Evolutionary conservation across 2,797 vertebrate genomes (phyloP).

Genomic region (Sphaeramia orbicularis): DNA sequence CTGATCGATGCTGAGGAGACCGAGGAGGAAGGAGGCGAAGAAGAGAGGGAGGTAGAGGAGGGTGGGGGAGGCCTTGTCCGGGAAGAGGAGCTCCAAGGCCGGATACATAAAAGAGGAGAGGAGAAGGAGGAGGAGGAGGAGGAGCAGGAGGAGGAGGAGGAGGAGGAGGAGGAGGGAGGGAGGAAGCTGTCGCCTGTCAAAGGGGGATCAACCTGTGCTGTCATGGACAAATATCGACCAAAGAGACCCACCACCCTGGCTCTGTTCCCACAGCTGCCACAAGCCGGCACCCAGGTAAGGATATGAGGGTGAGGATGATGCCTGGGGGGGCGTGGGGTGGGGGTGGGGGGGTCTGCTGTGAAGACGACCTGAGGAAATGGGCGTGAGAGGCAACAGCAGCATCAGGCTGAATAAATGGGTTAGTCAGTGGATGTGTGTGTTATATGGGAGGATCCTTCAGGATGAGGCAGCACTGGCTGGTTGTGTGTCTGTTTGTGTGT

Average conservation of each 20-base stretch:
- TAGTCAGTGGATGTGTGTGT: conserved; percentile 38
- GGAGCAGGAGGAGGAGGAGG: conserved; percentile 14
- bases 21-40: conserved; percentile 71
- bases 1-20: conserved; percentile 91
- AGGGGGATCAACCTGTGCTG: conserved; percentile 71
- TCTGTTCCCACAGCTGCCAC: conserved; percentile 91
- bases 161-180: conserved; percentile 51
- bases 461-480: conserved; percentile 54
- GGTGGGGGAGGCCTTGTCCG: conserved; percentile 77
- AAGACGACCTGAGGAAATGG: conserved; percentile 10
- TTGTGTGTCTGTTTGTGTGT: conserved; percentile 3
- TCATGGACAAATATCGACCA: conserved; percentile 94
- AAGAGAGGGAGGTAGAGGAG: conserved; percentile 77
- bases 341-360: conserved; percentile 32
- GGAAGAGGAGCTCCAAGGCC: conserved; percentile 51
- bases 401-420: conserved; percentile 32
- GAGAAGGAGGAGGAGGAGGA: conserved; percentile 41
- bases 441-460: conserved; percentile 48
- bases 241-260: conserved; percentile 97
- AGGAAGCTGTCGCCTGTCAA: conserved; percentile 64
- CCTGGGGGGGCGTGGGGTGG: no score
- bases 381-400: conserved; percentile 20
- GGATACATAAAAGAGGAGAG: conserved; percentile 54
- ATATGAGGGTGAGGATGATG: no score
- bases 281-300: conserved; percentile 94